Evolutionary conservation across 2,797 vertebrate genomes (phyloP).

Genomic region (Cossypha niveicapilla): DNA sequence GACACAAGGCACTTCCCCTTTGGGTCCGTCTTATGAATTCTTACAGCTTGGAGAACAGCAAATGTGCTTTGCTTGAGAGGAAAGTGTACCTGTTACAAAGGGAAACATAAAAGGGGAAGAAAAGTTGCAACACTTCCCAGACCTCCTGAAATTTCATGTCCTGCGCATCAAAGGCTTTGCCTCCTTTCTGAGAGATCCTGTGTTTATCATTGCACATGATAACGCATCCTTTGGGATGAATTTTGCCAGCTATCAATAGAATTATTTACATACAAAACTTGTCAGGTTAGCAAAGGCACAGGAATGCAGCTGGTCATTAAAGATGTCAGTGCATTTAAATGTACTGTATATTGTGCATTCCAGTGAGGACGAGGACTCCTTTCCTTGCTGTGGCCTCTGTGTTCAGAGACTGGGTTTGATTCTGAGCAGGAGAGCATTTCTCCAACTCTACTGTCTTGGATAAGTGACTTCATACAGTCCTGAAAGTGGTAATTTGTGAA

Average conservation of each 20-base stretch:
- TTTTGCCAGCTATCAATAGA: background rate
- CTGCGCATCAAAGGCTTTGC: background rate
- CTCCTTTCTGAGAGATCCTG: background rate
- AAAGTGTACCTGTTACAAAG: conserved; percentile 26
- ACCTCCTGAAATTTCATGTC: background rate
- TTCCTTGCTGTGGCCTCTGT: background rate
- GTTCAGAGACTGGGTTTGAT: background rate
- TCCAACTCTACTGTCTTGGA: background rate
- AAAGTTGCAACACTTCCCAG: background rate
- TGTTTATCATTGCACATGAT: accelerated
- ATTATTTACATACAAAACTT: background rate
- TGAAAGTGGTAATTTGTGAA: background rate
- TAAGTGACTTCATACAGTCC: background rate
- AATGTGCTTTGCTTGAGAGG: background rate
- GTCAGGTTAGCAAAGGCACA: background rate
- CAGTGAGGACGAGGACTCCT: background rate
- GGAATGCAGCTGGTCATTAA: background rate
- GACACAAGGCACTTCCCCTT: background rate
- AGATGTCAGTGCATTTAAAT: background rate
- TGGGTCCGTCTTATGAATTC: background rate
- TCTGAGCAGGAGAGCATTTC: background rate
- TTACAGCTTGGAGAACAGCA: background rate
- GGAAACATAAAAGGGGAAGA: conserved; percentile 16
- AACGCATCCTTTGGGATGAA: background rate
- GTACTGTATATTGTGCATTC: background rate